Conservation (phyloP, 1,140 invertebrate genomes). For the Solenopsis invicta region DNA sequence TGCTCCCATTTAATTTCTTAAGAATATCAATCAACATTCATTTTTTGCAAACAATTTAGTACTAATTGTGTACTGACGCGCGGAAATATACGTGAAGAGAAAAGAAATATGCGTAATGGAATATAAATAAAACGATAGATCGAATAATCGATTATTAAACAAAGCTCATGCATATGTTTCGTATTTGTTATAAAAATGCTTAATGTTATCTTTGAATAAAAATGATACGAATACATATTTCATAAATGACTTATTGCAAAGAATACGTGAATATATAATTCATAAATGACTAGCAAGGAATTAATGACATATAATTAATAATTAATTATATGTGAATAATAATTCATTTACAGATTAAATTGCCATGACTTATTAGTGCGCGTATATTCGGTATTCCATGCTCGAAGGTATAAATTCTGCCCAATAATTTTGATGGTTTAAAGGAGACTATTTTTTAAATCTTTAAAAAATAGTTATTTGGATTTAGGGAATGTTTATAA, state of each 20-base stretch:
- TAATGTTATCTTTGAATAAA: neutral
- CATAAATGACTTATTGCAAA: neutral
- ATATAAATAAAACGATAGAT: neutral
- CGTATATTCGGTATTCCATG: neutral
- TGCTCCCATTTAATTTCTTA: neutral
- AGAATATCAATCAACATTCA: slow-evolving; percentile 3
- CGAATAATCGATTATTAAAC: neutral
- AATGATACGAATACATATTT: neutral
- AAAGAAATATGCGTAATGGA: neutral
- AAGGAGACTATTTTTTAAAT: neutral
- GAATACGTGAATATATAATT: neutral
- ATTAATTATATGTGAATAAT: neutral
- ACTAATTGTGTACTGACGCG: neutral
- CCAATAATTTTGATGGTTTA: neutral
- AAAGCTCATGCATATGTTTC: neutral
- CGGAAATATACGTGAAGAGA: neutral
- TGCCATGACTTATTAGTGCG: neutral
- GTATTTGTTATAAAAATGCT: neutral
- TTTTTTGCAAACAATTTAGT: neutral
- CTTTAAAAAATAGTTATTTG: neutral
- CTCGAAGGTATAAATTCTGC: neutral
- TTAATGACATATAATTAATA: too few species aligned
- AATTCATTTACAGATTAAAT: neutral
- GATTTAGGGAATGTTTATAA: neutral
- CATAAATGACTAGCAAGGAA: neutral